Conservation (phyloP, 2,113 vertebrate genomes). For the Grammomys dolichurus region DNA sequence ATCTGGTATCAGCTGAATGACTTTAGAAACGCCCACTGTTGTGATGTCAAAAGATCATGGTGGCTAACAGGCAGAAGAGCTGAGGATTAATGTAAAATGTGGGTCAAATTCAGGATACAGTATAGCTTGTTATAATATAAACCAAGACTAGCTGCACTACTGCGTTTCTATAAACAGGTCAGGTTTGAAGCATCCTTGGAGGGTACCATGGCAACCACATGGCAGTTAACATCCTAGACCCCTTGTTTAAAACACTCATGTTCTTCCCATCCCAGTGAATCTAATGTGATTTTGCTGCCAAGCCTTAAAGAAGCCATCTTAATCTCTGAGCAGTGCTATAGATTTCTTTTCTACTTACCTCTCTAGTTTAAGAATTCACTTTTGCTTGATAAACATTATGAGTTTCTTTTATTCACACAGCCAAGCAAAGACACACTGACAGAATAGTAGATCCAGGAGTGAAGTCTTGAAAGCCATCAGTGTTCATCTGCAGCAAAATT, state of each 20-base stretch:
- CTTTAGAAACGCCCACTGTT: background rate
- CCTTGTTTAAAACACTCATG: background rate
- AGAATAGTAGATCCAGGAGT: background rate
- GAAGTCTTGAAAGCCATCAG: background rate
- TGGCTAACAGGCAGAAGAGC: background rate
- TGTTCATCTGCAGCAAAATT: background rate
- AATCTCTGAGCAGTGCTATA: background rate
- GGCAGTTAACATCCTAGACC: background rate
- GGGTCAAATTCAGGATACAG: background rate
- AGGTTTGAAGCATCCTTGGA: background rate
- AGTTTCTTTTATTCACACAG: background rate
- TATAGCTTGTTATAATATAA: background rate
- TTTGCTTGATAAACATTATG: background rate
- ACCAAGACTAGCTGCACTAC: background rate
- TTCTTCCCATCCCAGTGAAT: background rate
- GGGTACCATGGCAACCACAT: background rate
- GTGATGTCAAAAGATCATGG: background rate
- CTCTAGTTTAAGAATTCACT: background rate
- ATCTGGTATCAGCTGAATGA: background rate
- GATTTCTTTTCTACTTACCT: background rate
- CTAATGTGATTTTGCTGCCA: background rate
- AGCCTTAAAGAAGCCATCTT: background rate
- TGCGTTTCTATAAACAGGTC: background rate
- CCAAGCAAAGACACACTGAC: background rate
- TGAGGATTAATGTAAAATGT: slow-evolving; percentile 23